Evolutionary conservation across 2,888 invertebrate species (phyloP).

Genomic region (Dioctria rufipes): DNA sequence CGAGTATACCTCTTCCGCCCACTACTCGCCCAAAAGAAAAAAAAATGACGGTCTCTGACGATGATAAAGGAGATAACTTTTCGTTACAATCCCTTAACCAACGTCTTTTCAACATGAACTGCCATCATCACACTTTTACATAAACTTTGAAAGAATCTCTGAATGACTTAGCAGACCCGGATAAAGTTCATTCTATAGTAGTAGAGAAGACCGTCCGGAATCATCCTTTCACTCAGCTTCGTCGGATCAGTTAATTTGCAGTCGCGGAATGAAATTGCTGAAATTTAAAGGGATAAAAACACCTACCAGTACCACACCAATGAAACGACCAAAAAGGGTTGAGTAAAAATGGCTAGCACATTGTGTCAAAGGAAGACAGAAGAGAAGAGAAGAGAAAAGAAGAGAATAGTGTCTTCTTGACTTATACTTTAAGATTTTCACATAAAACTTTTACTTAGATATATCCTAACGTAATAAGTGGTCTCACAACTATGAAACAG

Average conservation of each 20-base stretch:
- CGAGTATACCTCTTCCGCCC: neutral
- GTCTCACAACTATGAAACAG: slow-evolving; percentile 18
- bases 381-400: too few relatives aligned
- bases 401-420: too few relatives aligned
- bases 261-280: slow-evolving; percentile 39
- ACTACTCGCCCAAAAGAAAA: neutral
- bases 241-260: slow-evolving; percentile 40
- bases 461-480: slow-evolving; percentile 18
- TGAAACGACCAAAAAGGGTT: neutral
- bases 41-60: slow-evolving; percentile 15
- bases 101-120: slow-evolving; percentile 34
- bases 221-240: slow-evolving; percentile 35
- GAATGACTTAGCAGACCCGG: slow-evolving; percentile 43
- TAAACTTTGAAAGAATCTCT: slow-evolving; percentile 43
- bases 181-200: slow-evolving; percentile 31
- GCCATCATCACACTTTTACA: slow-evolving; percentile 50
- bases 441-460: slow-evolving; percentile 22
- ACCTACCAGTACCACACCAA: neutral
- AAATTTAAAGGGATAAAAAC: slow-evolving; percentile 26
- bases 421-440: neutral
- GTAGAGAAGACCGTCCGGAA: slow-evolving; percentile 23
- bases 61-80: slow-evolving; percentile 49
- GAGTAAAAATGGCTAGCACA: neutral
- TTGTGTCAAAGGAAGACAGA: neutral
- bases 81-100: slow-evolving; percentile 35